A percentile compares a stretch with the other conserved stretches of the same genome.
phyloP scores from a whole-genome alignment of 2,888 invertebrate genomes.

The Pelosia muscerda region DNA sequence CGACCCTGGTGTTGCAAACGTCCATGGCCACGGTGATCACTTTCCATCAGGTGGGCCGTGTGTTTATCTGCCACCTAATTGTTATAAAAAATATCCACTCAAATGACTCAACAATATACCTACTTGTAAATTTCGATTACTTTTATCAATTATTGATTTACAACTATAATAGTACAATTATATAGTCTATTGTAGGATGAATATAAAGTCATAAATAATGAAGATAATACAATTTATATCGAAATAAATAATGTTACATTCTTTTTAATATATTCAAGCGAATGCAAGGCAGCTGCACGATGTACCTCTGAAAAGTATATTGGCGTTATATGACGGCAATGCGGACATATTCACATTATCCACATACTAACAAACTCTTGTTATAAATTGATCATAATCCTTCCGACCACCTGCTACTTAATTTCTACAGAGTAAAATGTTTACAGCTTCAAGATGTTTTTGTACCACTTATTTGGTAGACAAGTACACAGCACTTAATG shows the following conservation, averaged over 20 bases:
- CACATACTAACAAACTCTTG: neutral
- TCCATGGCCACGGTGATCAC: too few relatives aligned
- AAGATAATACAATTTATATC: neutral
- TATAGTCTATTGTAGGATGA: neutral
- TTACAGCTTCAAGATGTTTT: too few relatives aligned
- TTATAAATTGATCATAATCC: neutral
- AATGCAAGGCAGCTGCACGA: neutral
- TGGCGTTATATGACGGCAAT: constrained; percentile 4
- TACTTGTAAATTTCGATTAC: neutral
- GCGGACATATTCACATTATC: neutral
- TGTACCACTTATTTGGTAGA: too few relatives aligned
- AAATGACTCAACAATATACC: neutral
- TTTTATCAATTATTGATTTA: neutral
- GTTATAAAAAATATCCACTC: too few relatives aligned
- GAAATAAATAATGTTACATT: neutral
- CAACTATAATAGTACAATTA: neutral
- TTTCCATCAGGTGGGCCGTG: too few relatives aligned
- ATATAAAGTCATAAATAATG: neutral
- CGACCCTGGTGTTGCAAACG: too few relatives aligned
- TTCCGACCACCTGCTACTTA: neutral
- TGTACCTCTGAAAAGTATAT: neutral
- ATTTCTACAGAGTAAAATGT: neutral
- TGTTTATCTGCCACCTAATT: too few relatives aligned
- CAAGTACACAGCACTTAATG: too few relatives aligned
- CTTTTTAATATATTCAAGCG: constrained; percentile 1